Evolutionary conservation across 2,888 invertebrate species (phyloP).

Genomic region (Tetanocera ferruginea): DNA sequence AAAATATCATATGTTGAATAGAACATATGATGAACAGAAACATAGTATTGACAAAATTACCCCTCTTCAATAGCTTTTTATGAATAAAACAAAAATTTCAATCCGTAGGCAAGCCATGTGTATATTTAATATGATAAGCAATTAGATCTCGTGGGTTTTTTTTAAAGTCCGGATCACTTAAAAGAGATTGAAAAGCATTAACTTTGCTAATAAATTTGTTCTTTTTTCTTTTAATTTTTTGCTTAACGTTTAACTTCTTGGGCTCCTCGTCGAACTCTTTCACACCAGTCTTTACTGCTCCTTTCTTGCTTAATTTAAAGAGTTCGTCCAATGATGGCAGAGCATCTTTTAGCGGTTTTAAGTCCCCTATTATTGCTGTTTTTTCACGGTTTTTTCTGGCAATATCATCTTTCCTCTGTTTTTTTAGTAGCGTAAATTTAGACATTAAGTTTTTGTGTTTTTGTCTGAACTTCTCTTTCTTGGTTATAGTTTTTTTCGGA

Average conservation of each 20-base stretch:
- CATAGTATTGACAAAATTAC: too few relatives aligned
- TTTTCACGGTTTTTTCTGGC: slow-evolving; percentile 61
- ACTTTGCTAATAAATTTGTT: slow-evolving; percentile 58
- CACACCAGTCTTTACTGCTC: slow-evolving; percentile 51
- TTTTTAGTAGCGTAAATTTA: slow-evolving; percentile 59
- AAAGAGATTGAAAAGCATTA: slow-evolving; percentile 57
- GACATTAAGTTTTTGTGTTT: slow-evolving; percentile 62
- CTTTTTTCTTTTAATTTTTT: slow-evolving; percentile 61
- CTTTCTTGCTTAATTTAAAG: slow-evolving; percentile 56
- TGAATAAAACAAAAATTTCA: slow-evolving; percentile 23
- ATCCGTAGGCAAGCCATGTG: slow-evolving; percentile 52
- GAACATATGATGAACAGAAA: too few relatives aligned
- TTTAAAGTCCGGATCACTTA: slow-evolving; percentile 64
- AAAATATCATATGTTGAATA: too few relatives aligned
- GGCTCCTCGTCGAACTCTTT: slow-evolving; percentile 39
- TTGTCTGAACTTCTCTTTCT: slow-evolving; percentile 63
- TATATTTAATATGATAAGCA: slow-evolving; percentile 63
- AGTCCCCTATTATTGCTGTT: slow-evolving; percentile 61
- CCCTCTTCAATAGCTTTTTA: too few relatives aligned
- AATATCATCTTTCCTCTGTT: slow-evolving; percentile 59
- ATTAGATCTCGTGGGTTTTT: slow-evolving; percentile 64
- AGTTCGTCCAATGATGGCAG: slow-evolving; percentile 65
- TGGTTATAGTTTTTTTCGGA: slow-evolving; percentile 56
- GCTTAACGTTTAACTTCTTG: slow-evolving; percentile 54
- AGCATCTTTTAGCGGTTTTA: slow-evolving; percentile 65